Base-by-base conservation (phyloP, 2,888 invertebrate genomes). In the Mythimna albipuncta region DNA sequence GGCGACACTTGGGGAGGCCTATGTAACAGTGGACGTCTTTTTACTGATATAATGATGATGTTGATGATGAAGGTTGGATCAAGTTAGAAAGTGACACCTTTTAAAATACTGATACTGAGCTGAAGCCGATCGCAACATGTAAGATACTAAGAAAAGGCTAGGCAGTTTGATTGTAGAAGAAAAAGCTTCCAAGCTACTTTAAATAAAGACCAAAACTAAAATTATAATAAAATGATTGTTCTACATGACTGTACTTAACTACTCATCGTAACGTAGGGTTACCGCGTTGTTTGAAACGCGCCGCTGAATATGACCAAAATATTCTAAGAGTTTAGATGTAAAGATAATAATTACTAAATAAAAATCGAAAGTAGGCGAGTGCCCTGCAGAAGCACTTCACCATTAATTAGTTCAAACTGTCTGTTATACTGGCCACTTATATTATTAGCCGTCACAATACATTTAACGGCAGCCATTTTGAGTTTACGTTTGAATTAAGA, bases 371-470 rank as follows among this genome's bases (percentile, higher is more conserved):
- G 90, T 88, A 72, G 69, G 81, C 76, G 72, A 47, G 47, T 79
- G 57, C 78, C 71, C 82, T 68, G 86, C 87, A 90, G 91, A 88
- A 91, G 91, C 90, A 89, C 88, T 89, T 91, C 90, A 91, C 89
- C 91, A 93, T 93, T 93, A 94, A 95, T 94, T 93, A 94, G 94
- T 89, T 91, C 89, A 89, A 91, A 88, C 85, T 87, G 84, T 87
- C 88, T 93, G 94, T 94, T 94, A 93, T 88, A 93, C 89, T 90
- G 87, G 88, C 90, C 91, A 94, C 93, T 94, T 93, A 78, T 76
- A 76, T 81, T 70, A 94, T 93, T 92, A 89, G 85, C 91, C 93
- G 94, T 94, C 94, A 94, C 95, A 95, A 94, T 92, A 94, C 93
- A 94, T 94, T 95, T 92, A 94, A 92, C 94, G 87, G 89, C 92